A percentile compares a stretch with the other conserved stretches of the same genome.
Conservation (phyloP, 2,797 vertebrate species). For the Fistularia tabacaria region DNA sequence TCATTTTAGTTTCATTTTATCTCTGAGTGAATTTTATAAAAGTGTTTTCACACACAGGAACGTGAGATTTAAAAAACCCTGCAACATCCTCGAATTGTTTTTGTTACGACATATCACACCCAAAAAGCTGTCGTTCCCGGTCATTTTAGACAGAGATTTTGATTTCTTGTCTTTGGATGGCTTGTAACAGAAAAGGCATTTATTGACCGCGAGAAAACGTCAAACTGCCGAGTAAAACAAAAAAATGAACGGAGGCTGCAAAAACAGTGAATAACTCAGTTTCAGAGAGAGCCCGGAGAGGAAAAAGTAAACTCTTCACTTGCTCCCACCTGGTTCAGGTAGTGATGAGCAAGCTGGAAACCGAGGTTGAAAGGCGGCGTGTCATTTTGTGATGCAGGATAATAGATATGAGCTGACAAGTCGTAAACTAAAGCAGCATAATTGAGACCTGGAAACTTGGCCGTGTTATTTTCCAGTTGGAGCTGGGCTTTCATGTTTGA, state of each 20-base stretch:
- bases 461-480: conserved; percentile 62
- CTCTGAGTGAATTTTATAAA: no score
- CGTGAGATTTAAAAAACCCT: no score
- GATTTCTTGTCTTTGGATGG: no score
- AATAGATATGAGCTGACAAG: conserved; percentile 59
- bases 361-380: conserved; percentile 54
- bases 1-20: no score
- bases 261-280: conserved; percentile 9
- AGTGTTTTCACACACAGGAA: no score
- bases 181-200: no score
- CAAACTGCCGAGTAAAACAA: background rate
- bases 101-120: no score
- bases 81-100: no score
- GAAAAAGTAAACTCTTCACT: conserved; percentile 43
- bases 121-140: background rate
- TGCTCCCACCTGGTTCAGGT: conserved; percentile 65
- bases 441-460: conserved; percentile 55
- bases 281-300: no score
- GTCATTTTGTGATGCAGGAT: conserved; percentile 24
- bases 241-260: conserved; percentile 2
- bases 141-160: no score
- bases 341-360: conserved; percentile 54
- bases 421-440: conserved; percentile 63
- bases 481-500: conserved; percentile 61
- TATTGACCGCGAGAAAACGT: background rate